A percentile compares a stretch with the other conserved stretches of the same genome.
Evolutionary conservation across 2,797 vertebrate species (phyloP).

Genomic region (Peromyscus attwateri): DNA sequence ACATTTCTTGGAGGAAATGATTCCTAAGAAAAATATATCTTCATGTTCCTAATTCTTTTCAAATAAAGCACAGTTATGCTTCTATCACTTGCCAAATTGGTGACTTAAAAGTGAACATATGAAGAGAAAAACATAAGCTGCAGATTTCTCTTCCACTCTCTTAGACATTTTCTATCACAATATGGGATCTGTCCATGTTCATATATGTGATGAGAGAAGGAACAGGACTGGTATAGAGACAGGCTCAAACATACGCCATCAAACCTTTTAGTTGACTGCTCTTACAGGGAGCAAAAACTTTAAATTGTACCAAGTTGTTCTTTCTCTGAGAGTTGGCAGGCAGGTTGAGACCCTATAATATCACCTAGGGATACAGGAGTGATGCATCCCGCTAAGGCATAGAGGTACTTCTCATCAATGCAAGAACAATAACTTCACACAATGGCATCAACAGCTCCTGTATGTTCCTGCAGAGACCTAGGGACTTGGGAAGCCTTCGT

Average conservation of each 20-base stretch:
- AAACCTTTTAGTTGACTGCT: neutral
- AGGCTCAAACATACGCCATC: neutral
- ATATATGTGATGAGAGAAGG: neutral
- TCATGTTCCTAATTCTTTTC: neutral
- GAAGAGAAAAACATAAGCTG: neutral
- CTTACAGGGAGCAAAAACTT: neutral
- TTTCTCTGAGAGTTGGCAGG: neutral
- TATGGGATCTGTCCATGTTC: neutral
- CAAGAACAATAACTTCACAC: neutral
- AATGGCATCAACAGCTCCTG: neutral
- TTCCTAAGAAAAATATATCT: constrained; percentile 12
- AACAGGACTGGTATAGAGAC: neutral
- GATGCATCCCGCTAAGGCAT: neutral
- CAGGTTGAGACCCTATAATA: neutral
- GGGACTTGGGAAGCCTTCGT: constrained; percentile 8
- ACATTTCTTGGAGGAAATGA: neutral
- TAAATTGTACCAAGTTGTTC: neutral
- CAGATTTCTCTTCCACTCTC: neutral
- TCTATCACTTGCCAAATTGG: neutral
- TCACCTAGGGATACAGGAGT: neutral
- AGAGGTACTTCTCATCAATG: neutral
- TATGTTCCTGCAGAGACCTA: neutral
- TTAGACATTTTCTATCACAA: neutral
- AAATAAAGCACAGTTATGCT: constrained; percentile 9
- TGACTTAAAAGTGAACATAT: neutral